phyloP scores from a whole-genome alignment of 2,113 vertebrate species.

The Gila orcuttii region DNA sequence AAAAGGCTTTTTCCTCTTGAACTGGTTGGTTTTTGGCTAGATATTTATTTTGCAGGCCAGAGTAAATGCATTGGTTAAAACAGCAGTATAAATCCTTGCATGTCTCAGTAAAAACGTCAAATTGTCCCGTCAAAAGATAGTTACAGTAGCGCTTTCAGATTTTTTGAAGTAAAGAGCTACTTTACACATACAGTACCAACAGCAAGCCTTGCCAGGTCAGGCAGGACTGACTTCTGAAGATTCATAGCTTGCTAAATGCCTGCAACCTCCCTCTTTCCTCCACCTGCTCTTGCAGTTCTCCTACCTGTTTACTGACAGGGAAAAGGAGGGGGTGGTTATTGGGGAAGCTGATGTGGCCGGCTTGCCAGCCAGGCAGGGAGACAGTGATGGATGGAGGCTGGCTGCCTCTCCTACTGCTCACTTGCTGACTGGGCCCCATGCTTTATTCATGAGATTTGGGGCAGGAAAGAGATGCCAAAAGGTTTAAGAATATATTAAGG shows the following conservation, averaged over 20 bases:
- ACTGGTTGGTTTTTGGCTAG: background rate
- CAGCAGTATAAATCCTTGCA: background rate
- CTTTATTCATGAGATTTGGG: conserved; percentile 87
- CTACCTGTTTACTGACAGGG: conserved; percentile 78
- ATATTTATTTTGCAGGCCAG: background rate
- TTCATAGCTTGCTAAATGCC: conserved; percentile 65
- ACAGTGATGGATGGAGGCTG: conserved; percentile 87
- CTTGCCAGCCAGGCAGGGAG: conserved; percentile 77
- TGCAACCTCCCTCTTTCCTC: conserved; percentile 35
- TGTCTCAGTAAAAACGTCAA: background rate
- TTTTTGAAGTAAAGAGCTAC: background rate
- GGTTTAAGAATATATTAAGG: conserved; percentile 90
- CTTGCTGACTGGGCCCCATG: conserved; percentile 88
- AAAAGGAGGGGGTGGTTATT: conserved; percentile 76
- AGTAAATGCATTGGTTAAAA: background rate
- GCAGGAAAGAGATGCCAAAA: conserved; percentile 83
- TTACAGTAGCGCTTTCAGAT: background rate
- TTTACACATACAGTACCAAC: conserved; percentile 25
- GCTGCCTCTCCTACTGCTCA: conserved; percentile 80
- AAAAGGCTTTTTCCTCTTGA: background rate
- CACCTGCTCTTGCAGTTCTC: conserved; percentile 40
- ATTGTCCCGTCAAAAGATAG: background rate
- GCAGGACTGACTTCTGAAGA: conserved; percentile 64
- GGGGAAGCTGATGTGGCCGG: conserved; percentile 74
- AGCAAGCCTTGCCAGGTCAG: conserved; percentile 48